Evolutionary conservation across 2,113 vertebrate genomes (phyloP), one percentile per base, ranked within the genome.

Genomic region (Amphiprion percula): DNA sequence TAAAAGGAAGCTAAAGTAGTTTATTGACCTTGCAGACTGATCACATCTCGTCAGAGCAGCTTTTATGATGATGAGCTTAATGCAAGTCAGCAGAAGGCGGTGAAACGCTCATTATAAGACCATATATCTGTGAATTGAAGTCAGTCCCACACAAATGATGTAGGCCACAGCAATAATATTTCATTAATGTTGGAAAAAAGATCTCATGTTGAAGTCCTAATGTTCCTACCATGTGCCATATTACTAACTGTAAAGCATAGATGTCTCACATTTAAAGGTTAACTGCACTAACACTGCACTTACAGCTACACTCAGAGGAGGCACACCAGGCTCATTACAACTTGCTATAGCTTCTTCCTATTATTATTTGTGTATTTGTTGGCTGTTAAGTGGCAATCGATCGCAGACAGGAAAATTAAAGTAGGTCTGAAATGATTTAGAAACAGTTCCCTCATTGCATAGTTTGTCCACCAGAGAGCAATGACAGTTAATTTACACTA

Each of bases 1-100:
- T 72, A 72, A 39, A 41, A 71, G 58, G 49, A 60, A 49, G 60
- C 53, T 71, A 3, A 67, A 79, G 65, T 33, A 62, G 17, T 66
- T 26, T 54, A 74, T 69, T 68, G 74, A 68, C 72, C 41, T 15
- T 30, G 16, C 30, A 26, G 61, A 50, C 54, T 55, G 70, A 37
- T 54, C 33, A 26, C 56, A 21, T 30, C 37, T 23, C 8, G 47
- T 58, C 50, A 62, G 15, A 53, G 23, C 56, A 17, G 52, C 28
- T 49, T 74, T 86, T 55, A 75, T 69, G 65, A 61, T 44, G 5
- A 17, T 67, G 28, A 55, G 28, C n/a, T 63, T 63, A 63, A 77
- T 72, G 68, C 33, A 23, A 14, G 30, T 30, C 59, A 69, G 64
- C 53, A 52, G 52, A 11, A 44, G 56, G 50, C n/a, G 44, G 41